Evolutionary conservation across 2,888 invertebrate species (phyloP), one percentile per base, ranked within the genome.

Genomic region (Perizoma affinitatum): DNA sequence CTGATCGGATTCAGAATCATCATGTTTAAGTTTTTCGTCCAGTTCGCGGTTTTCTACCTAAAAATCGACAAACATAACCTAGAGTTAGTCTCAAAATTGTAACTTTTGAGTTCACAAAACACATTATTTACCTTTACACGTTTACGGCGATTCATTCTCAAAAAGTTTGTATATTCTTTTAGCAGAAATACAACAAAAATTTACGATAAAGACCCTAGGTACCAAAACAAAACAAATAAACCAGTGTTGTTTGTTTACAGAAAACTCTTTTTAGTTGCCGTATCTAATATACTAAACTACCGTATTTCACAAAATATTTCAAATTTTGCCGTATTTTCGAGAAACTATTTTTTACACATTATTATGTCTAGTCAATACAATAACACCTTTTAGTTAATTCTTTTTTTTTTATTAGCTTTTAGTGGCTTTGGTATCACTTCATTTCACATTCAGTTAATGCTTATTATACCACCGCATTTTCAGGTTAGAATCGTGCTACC

Each of bases 21-120:
- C 95, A 57, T 92, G 84, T 80, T 93, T 94, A 62, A 93, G 90
- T 74, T 95, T 95, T 70, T 95, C 95, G 70, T 95, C 95, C 75
- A 94, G 83, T 84, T 95, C 95, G 74, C 90, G 89, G 78, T 82
- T 88, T 75, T 92, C 92, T 49, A 84, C 85, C 92, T 92, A 70
- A 55, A 69, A 74, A 86, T 84, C 82, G 66, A 86, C 84, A 94
- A 94, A 94, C 84, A 95, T 95, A 84, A 95, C 93, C 94, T 94
- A 10, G 43, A 49, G 5, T 42, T 40, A 36, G 43, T 8, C 22
- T 22, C 4, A 6, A 22, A 44, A 44, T 44, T 22, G 22, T 44
- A 7, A 10, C 6, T 44, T 7, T 22, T 44, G 0, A 6, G 4
- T 44, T 6, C 9, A 34, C 5, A 46, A n/a, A 46, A 9, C 10